Evolutionary conservation across 2,888 invertebrate genomes (phyloP).

Genomic region (Leptinotarsa juncta): DNA sequence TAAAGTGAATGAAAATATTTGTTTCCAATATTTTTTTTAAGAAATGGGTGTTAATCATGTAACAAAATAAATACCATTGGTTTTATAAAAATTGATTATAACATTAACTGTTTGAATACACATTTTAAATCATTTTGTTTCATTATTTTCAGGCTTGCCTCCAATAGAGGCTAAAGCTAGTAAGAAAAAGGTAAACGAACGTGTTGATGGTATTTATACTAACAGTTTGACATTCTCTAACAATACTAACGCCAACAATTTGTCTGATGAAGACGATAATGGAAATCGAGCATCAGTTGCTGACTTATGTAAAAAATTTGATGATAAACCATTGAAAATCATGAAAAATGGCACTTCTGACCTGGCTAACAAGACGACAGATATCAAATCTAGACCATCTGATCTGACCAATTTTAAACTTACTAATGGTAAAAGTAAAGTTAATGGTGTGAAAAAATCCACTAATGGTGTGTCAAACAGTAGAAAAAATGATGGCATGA

Average conservation of each 20-base stretch:
- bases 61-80: too few species aligned
- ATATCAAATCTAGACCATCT: slow-evolving; percentile 31
- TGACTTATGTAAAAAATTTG: slow-evolving; percentile 71
- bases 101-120: too few species aligned
- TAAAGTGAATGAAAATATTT: too few species aligned
- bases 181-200: slow-evolving; percentile 60
- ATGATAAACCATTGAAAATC: slow-evolving; percentile 61
- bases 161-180: slow-evolving; percentile 61
- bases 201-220: slow-evolving; percentile 54
- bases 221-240: slow-evolving; percentile 61
- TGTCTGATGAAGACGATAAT: slow-evolving; percentile 69
- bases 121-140: background rate
- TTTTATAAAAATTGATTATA: too few species aligned
- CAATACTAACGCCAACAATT: slow-evolving; percentile 65
- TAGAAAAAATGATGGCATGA: slow-evolving; percentile 40
- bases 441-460: slow-evolving; percentile 41
- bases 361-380: slow-evolving; percentile 34
- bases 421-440: slow-evolving; percentile 9
- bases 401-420: slow-evolving; percentile 33
- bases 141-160: slow-evolving; percentile 55
- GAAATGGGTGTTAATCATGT: too few species aligned
- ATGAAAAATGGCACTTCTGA: slow-evolving; percentile 54
- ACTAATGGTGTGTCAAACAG: slow-evolving; percentile 35
- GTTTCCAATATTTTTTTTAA: too few species aligned
- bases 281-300: slow-evolving; percentile 71